Evolutionary conservation across 2,797 vertebrate genomes (phyloP).

Genomic region (Peromyscus nudipes): DNA sequence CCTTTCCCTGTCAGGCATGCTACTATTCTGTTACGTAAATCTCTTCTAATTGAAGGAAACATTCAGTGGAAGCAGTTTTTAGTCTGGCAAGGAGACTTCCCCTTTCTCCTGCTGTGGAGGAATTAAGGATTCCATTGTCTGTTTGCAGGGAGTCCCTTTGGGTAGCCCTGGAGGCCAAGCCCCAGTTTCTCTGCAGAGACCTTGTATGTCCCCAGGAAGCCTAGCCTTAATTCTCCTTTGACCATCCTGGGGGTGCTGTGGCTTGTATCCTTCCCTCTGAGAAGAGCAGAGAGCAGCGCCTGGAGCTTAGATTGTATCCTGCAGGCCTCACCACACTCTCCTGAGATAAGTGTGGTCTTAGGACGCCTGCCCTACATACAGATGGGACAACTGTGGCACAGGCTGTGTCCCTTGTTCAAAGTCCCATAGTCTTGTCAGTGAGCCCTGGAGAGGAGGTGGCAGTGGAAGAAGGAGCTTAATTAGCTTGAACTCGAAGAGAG

Average conservation of each 20-base stretch:
- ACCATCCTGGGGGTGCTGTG: not conserved
- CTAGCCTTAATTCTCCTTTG: not conserved
- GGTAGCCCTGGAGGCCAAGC: not conserved
- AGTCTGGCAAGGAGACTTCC: not conserved
- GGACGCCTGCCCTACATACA: not conserved
- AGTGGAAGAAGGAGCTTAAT: not conserved
- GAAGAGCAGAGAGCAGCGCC: not conserved
- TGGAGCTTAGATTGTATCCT: not conserved
- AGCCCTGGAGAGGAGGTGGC: not conserved
- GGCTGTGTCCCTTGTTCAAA: not conserved
- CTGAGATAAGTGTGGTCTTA: not conserved
- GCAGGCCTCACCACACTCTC: not conserved
- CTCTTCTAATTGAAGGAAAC: slow-evolving; percentile 30
- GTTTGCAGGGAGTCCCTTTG: slow-evolving; percentile 27
- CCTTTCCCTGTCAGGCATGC: not conserved
- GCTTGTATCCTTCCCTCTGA: not conserved
- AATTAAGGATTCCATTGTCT: slow-evolving; percentile 27
- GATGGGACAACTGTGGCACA: not conserved
- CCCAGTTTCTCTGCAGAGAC: not conserved
- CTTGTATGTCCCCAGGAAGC: not conserved
- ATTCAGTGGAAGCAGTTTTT: slow-evolving; percentile 18
- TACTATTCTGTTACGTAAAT: slow-evolving; percentile 64
- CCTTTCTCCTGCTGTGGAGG: slow-evolving; percentile 61
- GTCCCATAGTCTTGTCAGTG: not conserved
- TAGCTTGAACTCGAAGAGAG: not conserved